phyloP scores from a whole-genome alignment of 2,797 vertebrate genomes.

The Decapterus maruadsi region DNA sequence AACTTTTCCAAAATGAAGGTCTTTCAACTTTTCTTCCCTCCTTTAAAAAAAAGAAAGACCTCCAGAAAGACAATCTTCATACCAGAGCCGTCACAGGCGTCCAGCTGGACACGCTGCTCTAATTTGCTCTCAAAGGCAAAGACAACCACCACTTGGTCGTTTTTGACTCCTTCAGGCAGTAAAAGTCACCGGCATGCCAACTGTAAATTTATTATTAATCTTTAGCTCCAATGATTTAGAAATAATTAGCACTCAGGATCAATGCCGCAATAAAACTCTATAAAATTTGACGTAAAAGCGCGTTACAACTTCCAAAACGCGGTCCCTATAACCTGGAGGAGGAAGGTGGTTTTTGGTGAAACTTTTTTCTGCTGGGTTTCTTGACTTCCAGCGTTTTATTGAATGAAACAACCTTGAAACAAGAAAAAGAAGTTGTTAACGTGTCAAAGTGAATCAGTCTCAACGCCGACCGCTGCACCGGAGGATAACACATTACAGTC shows the following conservation, averaged over 20 bases:
- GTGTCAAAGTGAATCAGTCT: constrained; percentile 33
- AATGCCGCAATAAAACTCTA: constrained; percentile 19
- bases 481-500: neutral
- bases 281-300: constrained; percentile 39
- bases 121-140: constrained; percentile 31
- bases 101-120: constrained; percentile 44
- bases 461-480: constrained; percentile 1
- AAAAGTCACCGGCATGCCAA: neutral
- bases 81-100: constrained; percentile 4
- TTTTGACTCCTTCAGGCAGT: constrained; percentile 16
- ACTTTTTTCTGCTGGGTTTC: constrained; percentile 12
- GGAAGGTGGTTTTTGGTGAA: constrained; percentile 7
- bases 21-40: constrained; percentile 32
- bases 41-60: constrained; percentile 16
- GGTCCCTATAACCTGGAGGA: constrained; percentile 7
- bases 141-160: constrained; percentile 26
- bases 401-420: constrained; percentile 47
- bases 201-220: constrained; percentile 4
- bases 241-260: constrained; percentile 31
- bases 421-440: constrained; percentile 46
- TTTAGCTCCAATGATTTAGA: constrained; percentile 35
- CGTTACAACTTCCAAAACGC: constrained; percentile 42
- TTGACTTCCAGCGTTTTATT: constrained; percentile 50
- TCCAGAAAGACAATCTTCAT: constrained; percentile 38
- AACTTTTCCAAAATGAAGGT: constrained; percentile 14